Percentiles rank a stretch among this genome's conserved stretches.
phyloP scores from a whole-genome alignment of 2,888 invertebrate species.

The Petrolisthes cinctipes region DNA sequence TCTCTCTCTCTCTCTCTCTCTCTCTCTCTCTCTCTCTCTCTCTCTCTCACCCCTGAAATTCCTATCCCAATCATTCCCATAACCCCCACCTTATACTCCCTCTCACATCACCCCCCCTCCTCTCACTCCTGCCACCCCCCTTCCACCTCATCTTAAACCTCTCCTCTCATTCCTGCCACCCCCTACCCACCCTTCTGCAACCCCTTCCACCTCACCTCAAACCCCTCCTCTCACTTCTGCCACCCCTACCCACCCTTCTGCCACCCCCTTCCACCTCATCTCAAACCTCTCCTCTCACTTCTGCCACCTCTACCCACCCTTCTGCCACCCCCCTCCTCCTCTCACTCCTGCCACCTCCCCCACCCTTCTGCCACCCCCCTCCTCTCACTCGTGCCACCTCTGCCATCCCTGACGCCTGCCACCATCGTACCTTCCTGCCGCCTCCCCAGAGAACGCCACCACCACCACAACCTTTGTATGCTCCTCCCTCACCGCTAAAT shows the following conservation, averaged over 20 bases:
- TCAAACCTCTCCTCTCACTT: background rate
- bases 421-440: background rate
- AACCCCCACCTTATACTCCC: background rate
- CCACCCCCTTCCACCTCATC: no score
- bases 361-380: background rate
- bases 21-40: background rate
- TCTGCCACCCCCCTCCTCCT: background rate
- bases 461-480: conserved; percentile 34
- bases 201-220: background rate
- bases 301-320: background rate
- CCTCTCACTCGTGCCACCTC: background rate
- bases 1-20: background rate
- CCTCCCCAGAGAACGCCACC: conserved; percentile 2
- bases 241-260: no score
- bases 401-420: background rate
- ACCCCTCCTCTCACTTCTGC: background rate
- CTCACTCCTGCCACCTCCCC: background rate
- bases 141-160: background rate
- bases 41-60: background rate
- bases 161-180: background rate
- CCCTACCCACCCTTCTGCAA: background rate
- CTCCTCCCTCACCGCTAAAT: conserved; percentile 48
- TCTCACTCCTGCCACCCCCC: background rate
- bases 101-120: background rate
- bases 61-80: no score